phyloP scores from a whole-genome alignment of 2,797 vertebrate genomes.

The Synaphobranchus kaupii region DNA sequence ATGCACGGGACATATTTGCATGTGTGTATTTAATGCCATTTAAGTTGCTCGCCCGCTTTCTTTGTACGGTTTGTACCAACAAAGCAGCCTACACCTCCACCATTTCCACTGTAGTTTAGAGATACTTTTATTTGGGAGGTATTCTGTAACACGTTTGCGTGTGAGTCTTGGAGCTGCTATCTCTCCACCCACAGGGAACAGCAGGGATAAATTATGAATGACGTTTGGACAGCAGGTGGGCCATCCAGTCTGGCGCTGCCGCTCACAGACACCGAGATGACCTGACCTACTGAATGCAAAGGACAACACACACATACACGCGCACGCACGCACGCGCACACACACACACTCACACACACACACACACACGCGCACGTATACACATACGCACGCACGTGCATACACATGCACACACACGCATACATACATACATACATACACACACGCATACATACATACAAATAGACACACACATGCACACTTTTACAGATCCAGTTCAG shows the following conservation, averaged over 20 bases:
- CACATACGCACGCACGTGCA: neutral
- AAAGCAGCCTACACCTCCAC: too few relatives aligned
- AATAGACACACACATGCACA: neutral
- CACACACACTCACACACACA: neutral
- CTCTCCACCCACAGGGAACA: slow-evolving; percentile 32
- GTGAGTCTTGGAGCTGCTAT: slow-evolving; percentile 34
- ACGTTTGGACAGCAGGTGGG: slow-evolving; percentile 27
- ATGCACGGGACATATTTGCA: too few relatives aligned
- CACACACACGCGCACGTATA: neutral
- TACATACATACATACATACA: neutral
- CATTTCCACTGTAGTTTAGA: too few relatives aligned
- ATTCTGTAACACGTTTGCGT: slow-evolving; percentile 15
- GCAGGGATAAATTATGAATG: slow-evolving; percentile 43
- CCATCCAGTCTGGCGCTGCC: neutral
- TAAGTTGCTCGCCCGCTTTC: too few relatives aligned
- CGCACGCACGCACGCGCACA: neutral
- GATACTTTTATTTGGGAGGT: too few relatives aligned
- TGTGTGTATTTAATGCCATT: too few relatives aligned
- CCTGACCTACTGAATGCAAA: slow-evolving; percentile 15
- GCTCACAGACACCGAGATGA: slow-evolving; percentile 19
- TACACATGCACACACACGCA: slow-evolving; percentile 2
- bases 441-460: neutral
- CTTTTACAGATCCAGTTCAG: neutral
- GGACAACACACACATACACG: neutral
- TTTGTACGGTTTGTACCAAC: too few relatives aligned